phyloP scores from a whole-genome alignment of 2,797 vertebrate genomes.

The Karalla daura region DNA sequence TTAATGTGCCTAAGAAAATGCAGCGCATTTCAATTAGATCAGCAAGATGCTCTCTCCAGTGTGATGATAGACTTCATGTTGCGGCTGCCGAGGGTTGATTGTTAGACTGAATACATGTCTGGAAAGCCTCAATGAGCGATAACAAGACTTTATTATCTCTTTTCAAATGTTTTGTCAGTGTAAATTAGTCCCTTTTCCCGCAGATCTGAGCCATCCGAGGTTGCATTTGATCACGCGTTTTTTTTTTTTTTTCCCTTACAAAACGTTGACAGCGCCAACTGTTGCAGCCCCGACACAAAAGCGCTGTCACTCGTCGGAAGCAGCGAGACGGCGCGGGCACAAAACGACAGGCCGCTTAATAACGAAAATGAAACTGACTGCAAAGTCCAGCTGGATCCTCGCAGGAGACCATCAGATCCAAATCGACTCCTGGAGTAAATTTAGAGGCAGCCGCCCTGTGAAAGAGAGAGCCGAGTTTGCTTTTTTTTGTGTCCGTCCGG shows the following conservation, averaged over 20 bases:
- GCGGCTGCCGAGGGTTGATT: too few relatives aligned
- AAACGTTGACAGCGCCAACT: too few relatives aligned
- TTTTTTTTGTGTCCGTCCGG: slow-evolving; percentile 49
- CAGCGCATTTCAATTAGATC: neutral
- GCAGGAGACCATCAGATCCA: slow-evolving; percentile 29
- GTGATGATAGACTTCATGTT: neutral
- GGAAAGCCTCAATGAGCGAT: too few relatives aligned
- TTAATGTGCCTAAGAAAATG: neutral
- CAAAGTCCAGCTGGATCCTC: slow-evolving; percentile 38
- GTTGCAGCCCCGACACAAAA: too few relatives aligned
- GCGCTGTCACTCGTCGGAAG: slow-evolving; percentile 25
- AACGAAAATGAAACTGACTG: slow-evolving; percentile 17
- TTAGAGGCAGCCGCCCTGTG: slow-evolving; percentile 40
- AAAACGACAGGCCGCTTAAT: slow-evolving; percentile 40
- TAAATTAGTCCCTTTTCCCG: too few relatives aligned
- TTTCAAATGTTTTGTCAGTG: too few relatives aligned
- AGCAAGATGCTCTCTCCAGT: neutral
- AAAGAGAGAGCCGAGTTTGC: slow-evolving; percentile 31
- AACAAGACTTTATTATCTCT: too few relatives aligned
- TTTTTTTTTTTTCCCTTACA: too few relatives aligned
- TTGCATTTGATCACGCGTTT: too few relatives aligned
- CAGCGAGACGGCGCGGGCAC: slow-evolving; percentile 7
- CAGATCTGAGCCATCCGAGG: too few relatives aligned
- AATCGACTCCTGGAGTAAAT: slow-evolving; percentile 34
- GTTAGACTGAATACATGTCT: too few relatives aligned